Base-by-base conservation (phyloP, 2,888 invertebrate species). In the Bruchidius siliquastri region DNA sequence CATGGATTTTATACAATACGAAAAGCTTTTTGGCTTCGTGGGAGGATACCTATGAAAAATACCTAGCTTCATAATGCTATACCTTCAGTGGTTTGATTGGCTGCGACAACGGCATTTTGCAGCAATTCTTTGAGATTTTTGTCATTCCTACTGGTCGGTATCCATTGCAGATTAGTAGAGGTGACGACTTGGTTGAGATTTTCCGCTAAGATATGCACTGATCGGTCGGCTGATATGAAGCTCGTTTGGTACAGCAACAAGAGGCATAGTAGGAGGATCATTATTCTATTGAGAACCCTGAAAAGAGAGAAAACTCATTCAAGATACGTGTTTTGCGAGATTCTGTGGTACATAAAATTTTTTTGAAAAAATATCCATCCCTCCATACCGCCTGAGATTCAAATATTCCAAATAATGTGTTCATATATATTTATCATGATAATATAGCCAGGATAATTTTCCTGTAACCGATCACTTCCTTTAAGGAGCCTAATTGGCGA, bases 141-240 rank as follows among this genome's bases (percentile, higher is more conserved):
- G 72, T 82, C 81, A 22, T 87, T 86, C 21, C 86, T 84, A 77
- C 87, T 87, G 76, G 84, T 87, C 0, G 90, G 89, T 72, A 92
- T 89, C 95, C 95, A 96, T 82, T 90, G 90, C 72, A 95, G 88
- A 0, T 94, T 94, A 81, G 92, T 94, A 8, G 95, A 96, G 3
- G 95, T 95, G 72, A 94, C 88, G 73, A 92, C 88, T 85, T 94
- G 94, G 76, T 91, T 90, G 72, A 85, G 79, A 80, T 86, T 86
- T 79, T 81, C 84, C 0, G 85, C 82, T 67, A 86, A 78, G 72
- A 84, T 83, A 75, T 85, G 83, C 6, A 85, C 86, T 22, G 82
- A 80, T 8, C 81, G 81, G 72, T 84, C 83, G 30, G 79, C 77
- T 21, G 70, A 72, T 0, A 77, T 76, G 20, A 74, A 70, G 2